Evolutionary conservation across 2,113 vertebrate species (phyloP).

Genomic region (Xenotilapia flavipinnis): DNA sequence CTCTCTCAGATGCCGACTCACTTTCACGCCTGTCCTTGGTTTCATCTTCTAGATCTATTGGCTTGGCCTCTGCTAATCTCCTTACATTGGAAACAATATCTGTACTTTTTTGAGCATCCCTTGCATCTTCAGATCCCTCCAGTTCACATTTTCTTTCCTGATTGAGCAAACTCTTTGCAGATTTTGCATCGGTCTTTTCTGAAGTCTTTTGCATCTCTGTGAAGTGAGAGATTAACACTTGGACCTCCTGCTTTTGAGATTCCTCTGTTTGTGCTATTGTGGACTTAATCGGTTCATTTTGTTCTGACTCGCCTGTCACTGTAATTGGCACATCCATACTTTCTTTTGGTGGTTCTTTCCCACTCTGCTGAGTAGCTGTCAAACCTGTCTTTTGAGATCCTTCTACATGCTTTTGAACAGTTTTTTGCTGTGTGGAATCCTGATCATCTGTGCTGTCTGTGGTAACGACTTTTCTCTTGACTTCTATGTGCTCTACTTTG

Average conservation of each 20-base stretch:
- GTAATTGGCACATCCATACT: constrained; percentile 39
- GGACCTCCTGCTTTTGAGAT: constrained; percentile 70
- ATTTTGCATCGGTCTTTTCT: constrained; percentile 61
- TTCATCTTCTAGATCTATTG: constrained; percentile 65
- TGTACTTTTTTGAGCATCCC: constrained; percentile 60
- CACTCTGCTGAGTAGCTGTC: constrained; percentile 33
- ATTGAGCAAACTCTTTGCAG: constrained; percentile 67
- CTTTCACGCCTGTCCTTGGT: constrained; percentile 65
- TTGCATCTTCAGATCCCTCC: constrained; percentile 43
- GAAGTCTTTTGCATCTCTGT: constrained; percentile 69
- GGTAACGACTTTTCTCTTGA: constrained; percentile 41
- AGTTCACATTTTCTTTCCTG: constrained; percentile 67
- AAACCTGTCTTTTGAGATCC: constrained; percentile 47
- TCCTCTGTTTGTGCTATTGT: constrained; percentile 60
- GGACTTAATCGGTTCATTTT: constrained; percentile 49
- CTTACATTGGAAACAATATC: constrained; percentile 70
- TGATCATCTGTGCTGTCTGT: constrained; percentile 47
- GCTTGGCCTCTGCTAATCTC: constrained; percentile 58
- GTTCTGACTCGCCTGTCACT: constrained; percentile 36
- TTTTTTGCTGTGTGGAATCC: constrained; percentile 29
- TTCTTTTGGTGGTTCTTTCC: constrained; percentile 42
- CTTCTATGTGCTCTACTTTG: constrained; percentile 31
- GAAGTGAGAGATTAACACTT: constrained; percentile 72
- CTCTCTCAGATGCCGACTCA: constrained; percentile 59
- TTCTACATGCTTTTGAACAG: constrained; percentile 50